phyloP scores from a whole-genome alignment of 2,797 vertebrate species.

The Gymnothorax javanicus region DNA sequence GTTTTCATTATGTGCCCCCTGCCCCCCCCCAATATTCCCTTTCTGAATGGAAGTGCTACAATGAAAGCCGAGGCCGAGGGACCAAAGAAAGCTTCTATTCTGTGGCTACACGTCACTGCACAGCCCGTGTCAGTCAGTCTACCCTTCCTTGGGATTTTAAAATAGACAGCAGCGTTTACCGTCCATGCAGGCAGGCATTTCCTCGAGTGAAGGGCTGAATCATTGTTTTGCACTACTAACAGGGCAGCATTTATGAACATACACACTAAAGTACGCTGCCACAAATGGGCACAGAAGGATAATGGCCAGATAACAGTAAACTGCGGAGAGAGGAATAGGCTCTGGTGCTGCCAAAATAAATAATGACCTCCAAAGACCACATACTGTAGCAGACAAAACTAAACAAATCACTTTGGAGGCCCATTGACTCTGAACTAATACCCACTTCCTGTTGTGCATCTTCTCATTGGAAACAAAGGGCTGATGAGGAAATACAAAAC shows the following conservation, averaged over 20 bases:
- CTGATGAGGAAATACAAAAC: not conserved
- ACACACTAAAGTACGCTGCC: not conserved
- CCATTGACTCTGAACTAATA: not conserved
- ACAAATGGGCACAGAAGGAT: constrained; percentile 45
- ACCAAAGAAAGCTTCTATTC: not conserved
- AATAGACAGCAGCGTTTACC: not conserved
- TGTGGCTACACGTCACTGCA: not conserved
- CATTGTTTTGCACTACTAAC: not conserved
- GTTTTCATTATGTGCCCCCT: not conserved
- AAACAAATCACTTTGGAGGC: not conserved
- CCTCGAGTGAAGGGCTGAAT: not conserved
- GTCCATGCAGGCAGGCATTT: not conserved
- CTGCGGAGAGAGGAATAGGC: constrained; percentile 58
- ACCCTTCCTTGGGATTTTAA: not conserved
- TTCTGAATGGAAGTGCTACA: not conserved
- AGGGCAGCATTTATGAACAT: not conserved
- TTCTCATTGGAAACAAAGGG: not conserved
- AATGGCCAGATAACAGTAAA: constrained; percentile 44
- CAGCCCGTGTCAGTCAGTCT: constrained; percentile 10
- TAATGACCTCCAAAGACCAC: constrained; percentile 70
- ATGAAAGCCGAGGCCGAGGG: not conserved
- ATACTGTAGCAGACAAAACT: constrained; percentile 46
- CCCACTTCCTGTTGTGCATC: not conserved
- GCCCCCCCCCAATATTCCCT: not conserved
- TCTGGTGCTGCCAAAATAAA: constrained; percentile 67